Conservation (phyloP, 2,888 invertebrate species). For the Morpho deidamia region DNA sequence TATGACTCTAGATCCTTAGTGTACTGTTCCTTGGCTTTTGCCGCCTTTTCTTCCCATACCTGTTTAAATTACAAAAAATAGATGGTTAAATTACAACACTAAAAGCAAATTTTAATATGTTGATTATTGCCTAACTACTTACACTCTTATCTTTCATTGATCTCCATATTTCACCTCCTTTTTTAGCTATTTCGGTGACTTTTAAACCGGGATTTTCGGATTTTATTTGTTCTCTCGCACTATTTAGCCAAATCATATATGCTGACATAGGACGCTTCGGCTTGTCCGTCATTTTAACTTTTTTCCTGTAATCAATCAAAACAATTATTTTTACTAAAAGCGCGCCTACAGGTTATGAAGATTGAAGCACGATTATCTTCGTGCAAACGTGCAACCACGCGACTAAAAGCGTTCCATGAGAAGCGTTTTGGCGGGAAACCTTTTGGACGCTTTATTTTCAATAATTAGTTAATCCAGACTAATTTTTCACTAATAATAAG, state of each 20-base stretch:
- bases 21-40: conserved; percentile 93
- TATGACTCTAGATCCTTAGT: conserved; percentile 93
- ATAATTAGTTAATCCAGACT: conserved; percentile 19
- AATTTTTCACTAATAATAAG: conserved; percentile 23
- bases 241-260: conserved; percentile 97
- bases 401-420: conserved; percentile 48
- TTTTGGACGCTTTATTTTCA: conserved; percentile 33
- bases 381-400: conserved; percentile 43
- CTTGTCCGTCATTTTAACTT: conserved; percentile 88
- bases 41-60: conserved; percentile 96
- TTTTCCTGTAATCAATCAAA: conserved; percentile 60
- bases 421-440: conserved; percentile 78
- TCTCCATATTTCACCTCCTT: conserved; percentile 97
- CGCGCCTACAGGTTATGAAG: conserved; percentile 47
- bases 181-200: conserved; percentile 95
- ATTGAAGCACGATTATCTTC: conserved; percentile 18
- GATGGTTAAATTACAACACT: conserved; percentile 8
- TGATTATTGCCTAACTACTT: conserved; percentile 40
- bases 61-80: conserved; percentile 40
- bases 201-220: conserved; percentile 93
- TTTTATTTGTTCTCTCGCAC: conserved; percentile 91
- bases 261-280: conserved; percentile 96
- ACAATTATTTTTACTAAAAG: conserved; percentile 37
- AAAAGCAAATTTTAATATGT: conserved; percentile 4
- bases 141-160: conserved; percentile 92